Evolutionary conservation across 1,140 invertebrate genomes (phyloP).

Genomic region (Cyclina sinensis): DNA sequence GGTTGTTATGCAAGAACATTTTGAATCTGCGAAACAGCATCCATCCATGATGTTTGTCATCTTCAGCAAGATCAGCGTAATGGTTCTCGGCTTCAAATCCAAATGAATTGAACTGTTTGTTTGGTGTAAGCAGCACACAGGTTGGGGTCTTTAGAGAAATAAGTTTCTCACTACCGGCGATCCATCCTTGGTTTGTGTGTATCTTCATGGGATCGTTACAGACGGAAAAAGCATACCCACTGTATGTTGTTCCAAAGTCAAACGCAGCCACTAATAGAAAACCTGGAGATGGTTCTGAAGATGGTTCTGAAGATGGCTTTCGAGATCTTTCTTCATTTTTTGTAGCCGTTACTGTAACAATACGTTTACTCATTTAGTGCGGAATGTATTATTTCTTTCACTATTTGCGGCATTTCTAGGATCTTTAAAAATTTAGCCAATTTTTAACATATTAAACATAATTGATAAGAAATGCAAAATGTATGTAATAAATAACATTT

Average conservation of each 20-base stretch:
- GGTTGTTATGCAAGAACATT: slow-evolving; percentile 33
- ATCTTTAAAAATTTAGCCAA: too few species aligned
- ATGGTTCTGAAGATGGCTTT: too few species aligned
- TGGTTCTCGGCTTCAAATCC: slow-evolving; percentile 56
- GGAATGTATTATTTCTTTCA: too few species aligned
- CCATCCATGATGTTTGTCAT: slow-evolving; percentile 29
- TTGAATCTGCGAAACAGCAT: slow-evolving; percentile 50
- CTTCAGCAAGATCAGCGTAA: slow-evolving; percentile 30
- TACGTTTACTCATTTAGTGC: too few species aligned
- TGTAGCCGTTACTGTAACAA: too few species aligned
- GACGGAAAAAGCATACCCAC: slow-evolving; percentile 41
- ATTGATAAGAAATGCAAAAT: too few species aligned
- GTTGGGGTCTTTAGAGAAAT: slow-evolving; percentile 47
- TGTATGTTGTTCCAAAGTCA: slow-evolving; percentile 51
- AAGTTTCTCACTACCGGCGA: background rate
- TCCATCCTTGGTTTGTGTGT: slow-evolving; percentile 38
- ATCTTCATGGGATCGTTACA: slow-evolving; percentile 32
- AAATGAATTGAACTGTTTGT: slow-evolving; percentile 35
- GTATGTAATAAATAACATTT: too few species aligned
- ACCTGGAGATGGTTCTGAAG: too few species aligned
- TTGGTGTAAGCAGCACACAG: background rate
- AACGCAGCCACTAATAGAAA: slow-evolving; percentile 2
- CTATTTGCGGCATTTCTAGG: too few species aligned
- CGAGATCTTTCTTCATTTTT: too few species aligned
- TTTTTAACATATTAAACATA: too few species aligned